Evolutionary conservation across 1,140 invertebrate genomes (phyloP).

Genomic region (Armadillidium nasatum): DNA sequence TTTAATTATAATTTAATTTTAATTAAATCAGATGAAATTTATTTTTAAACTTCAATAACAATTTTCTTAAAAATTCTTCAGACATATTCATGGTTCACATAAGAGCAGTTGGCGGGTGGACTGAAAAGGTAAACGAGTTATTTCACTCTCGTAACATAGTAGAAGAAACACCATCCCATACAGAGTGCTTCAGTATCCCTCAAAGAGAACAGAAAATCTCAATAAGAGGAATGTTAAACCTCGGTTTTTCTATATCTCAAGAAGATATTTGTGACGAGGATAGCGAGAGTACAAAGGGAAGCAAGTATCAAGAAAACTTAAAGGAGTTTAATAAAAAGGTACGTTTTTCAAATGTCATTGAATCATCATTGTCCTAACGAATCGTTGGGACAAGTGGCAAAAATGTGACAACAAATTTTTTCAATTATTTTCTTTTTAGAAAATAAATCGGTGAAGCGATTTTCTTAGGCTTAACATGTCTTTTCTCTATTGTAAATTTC

Average conservation of each 20-base stretch:
- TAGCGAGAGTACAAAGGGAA: constrained; percentile 9
- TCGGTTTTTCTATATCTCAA: constrained; percentile 25
- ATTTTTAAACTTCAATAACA: too few species aligned
- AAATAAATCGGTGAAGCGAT: too few species aligned
- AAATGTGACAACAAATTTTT: too few species aligned
- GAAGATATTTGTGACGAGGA: neutral
- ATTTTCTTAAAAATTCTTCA: constrained; percentile 48
- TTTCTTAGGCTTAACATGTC: too few species aligned
- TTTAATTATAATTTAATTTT: too few species aligned
- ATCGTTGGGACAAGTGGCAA: too few species aligned
- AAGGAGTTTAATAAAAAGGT: constrained; percentile 8
- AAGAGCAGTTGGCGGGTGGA: constrained; percentile 61
- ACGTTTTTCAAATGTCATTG: constrained; percentile 32
- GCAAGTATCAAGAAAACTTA: neutral
- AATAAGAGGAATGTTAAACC: constrained; percentile 21
- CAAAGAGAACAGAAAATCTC: neutral
- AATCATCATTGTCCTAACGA: too few species aligned
- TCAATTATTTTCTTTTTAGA: too few species aligned
- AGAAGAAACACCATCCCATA: neutral
- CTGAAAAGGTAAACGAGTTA: constrained; percentile 33
- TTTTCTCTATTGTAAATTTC: too few species aligned
- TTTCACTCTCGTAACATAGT: constrained; percentile 20
- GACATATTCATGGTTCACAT: constrained; percentile 91
- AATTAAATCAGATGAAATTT: too few species aligned
- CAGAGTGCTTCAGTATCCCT: neutral